Evolutionary conservation across 2,888 invertebrate genomes (phyloP).

Genomic region (Ptilodon capucinus): DNA sequence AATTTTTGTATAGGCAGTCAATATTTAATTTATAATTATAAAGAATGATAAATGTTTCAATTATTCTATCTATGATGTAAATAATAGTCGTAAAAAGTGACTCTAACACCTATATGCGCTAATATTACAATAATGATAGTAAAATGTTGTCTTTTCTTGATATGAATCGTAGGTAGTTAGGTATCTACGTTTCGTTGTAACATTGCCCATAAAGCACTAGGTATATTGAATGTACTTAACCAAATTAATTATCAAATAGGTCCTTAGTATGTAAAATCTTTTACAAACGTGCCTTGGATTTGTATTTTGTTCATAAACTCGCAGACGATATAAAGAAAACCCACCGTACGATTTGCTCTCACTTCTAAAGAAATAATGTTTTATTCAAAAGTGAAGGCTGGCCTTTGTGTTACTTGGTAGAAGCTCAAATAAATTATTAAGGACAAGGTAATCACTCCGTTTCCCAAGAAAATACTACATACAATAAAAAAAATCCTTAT

Average conservation of each 20-base stretch:
- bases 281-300: conserved; percentile 15
- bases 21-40: too few relatives aligned
- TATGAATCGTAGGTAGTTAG: too few relatives aligned
- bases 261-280: too few relatives aligned
- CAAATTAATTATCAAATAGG: neutral
- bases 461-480: conserved; percentile 58
- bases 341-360: conserved; percentile 52
- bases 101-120: too few relatives aligned
- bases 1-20: too few relatives aligned
- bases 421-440: conserved; percentile 72
- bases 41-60: too few relatives aligned
- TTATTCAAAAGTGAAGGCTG: conserved; percentile 71
- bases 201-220: too few relatives aligned
- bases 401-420: conserved; percentile 70
- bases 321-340: conserved; percentile 43
- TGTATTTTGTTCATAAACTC: conserved; percentile 16
- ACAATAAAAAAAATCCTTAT: conserved; percentile 55
- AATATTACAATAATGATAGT: too few relatives aligned
- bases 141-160: too few relatives aligned
- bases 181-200: too few relatives aligned
- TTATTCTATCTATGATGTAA: too few relatives aligned
- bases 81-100: too few relatives aligned
- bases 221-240: neutral
- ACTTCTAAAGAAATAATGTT: conserved; percentile 62
- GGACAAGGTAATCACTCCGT: conserved; percentile 68